Base-by-base conservation (phyloP, 2,113 vertebrate genomes). In the Pedionomus torquatus region DNA sequence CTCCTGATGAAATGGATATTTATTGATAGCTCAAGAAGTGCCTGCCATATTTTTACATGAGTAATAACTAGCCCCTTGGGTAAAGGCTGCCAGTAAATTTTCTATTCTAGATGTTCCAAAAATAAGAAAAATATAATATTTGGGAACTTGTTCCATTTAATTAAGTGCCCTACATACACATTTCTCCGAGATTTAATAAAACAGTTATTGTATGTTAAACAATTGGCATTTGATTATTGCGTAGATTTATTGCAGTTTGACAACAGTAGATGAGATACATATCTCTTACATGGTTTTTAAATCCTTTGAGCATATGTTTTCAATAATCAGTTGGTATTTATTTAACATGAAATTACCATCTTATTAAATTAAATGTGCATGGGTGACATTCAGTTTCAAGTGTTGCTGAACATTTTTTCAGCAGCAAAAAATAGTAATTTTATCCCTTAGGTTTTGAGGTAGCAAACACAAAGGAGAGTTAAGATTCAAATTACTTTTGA, bases 271-370 rank as follows among this genome's bases (percentile, higher is more conserved):
- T 64, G 90, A 97, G 95, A 97, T 92, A 61, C 1, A 0, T 91
- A 95, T 94, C 95, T 95, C 81, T 92, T 87, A 94, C 54, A 46
- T 48, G 84, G 70, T 66, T 95, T 94, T 93, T 80, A 94, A 96
- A 95, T 93, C 94, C 81, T 94, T 82, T 91, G 65, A 91, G 87
- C 96, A 95, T 77, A 83, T 92, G 93, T 92, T 97, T 95, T 84
- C 89, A 95, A 96, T 97, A 95, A 91, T 92, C 94, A 89, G 89
- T 66, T 74, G 83, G 81, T 96, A 95, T 95, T 97, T 95, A 93
- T 96, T 96, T 96, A 95, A 97, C 94, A 96, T 95, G 94, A 93
- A 97, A 97, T 97, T 97, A 97, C 96, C 90, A 92, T 97, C 96
- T 87, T 95, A 95, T 96, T 96, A 96, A 95, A 95, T 91, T 95